Base-by-base conservation (phyloP, 2,888 invertebrate species). In the Eupithecia abbreviata region DNA sequence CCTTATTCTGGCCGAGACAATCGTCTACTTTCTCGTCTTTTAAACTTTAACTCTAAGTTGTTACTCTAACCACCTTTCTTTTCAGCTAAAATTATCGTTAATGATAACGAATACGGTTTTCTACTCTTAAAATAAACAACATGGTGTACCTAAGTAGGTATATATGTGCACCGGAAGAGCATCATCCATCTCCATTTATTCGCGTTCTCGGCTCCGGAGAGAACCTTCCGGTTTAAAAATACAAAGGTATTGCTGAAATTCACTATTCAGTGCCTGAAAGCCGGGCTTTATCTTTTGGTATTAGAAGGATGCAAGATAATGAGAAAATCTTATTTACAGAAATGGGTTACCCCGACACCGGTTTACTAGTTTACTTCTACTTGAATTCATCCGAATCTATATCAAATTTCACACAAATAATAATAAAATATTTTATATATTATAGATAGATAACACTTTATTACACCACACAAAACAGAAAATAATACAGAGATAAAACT, bases 101-200 rank as follows among this genome's bases (percentile, higher is more conserved):
- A 62, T 10, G 30, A 62, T 30, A 30, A 62, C 30, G 3, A 65
- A 30, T 42, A 66, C 41, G 5, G 66, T 2, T 66, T 65, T 13
- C 42, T 66, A 42, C 41, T 66, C 42, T 42, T 42, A 15, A 66
- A 15, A 42, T 62, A 62, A 62, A 62, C 30, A 62, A 62, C 62
- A 62, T 30, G 62, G 62, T 30, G 30, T 62, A 12, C 58, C 62
- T 62, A 68, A 45, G 45, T 68, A 68, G 2, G 15, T 42, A n/a
- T 72, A 10, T 66, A 66, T 70, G 71, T 43, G 66, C 73, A 51
- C 30, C 75, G 71, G 51, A 58, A 58, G 58, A 70, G 72, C 73
- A 2, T 72, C 51, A 77, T 77, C 74, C 71, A 71, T 77, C 77
- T 77, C 74, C 73, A 77, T 77, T 77, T 76, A 68, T 65, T 43